Conservation (phyloP, 2,797 vertebrate species). For the Antrozous pallidus region DNA sequence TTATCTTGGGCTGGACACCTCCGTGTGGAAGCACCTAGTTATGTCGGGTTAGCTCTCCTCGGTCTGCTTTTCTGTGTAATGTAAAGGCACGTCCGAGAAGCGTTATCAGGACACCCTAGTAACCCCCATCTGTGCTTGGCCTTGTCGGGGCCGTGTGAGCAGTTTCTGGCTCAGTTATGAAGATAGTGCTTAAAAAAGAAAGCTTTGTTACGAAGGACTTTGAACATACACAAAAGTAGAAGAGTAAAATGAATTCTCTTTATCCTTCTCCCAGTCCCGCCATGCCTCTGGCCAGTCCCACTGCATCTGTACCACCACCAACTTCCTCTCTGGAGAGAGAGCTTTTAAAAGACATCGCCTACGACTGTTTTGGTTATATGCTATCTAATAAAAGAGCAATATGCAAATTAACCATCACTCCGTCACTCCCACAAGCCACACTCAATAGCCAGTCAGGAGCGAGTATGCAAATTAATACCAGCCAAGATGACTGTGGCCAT, state of each 20-base stretch:
- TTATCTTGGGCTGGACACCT: neutral
- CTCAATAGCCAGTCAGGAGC: too few species aligned
- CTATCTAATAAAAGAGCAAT: too few species aligned
- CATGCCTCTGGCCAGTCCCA: neutral
- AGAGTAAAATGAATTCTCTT: neutral
- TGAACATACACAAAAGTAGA: neutral
- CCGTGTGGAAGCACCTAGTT: neutral
- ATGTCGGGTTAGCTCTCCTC: neutral
- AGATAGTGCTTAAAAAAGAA: neutral
- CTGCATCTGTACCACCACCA: neutral
- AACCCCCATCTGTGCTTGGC: too few species aligned
- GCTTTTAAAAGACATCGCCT: neutral
- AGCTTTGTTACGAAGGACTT: neutral
- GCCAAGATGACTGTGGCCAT: too few species aligned
- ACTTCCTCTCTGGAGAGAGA: neutral
- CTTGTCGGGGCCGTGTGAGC: neutral
- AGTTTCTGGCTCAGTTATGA: neutral
- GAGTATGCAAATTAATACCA: too few species aligned
- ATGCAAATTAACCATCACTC: too few species aligned
- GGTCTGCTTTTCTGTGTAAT: neutral
- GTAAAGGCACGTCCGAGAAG: neutral
- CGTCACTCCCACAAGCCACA: too few species aligned
- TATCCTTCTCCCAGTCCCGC: too few species aligned
- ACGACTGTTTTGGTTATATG: neutral
- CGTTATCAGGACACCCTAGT: neutral